Evolutionary conservation across 2,888 invertebrate species (phyloP).

Genomic region (Protonemura montana): DNA sequence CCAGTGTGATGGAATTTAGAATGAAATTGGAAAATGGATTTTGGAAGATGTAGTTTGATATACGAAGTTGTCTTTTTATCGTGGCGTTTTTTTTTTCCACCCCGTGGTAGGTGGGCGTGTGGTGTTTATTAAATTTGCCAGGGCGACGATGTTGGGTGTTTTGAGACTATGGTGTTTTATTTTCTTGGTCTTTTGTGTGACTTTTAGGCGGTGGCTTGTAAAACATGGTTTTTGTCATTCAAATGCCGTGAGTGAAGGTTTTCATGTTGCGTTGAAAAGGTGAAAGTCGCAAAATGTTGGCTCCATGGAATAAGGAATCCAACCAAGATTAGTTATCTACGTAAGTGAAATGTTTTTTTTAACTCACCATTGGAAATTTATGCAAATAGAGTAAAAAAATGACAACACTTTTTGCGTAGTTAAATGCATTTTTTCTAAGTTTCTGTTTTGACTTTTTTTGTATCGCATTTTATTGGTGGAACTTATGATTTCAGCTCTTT

Average conservation of each 20-base stretch:
- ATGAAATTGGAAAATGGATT: conserved; percentile 7
- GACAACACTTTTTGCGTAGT: too few species aligned
- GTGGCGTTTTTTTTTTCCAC: not conserved
- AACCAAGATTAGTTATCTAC: too few species aligned
- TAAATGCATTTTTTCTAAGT: too few species aligned
- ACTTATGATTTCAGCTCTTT: too few species aligned
- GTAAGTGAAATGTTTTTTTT: too few species aligned
- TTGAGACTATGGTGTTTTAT: not conserved
- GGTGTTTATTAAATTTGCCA: not conserved
- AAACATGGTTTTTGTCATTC: not conserved
- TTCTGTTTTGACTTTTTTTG: too few species aligned
- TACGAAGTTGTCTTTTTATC: not conserved
- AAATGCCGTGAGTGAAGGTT: not conserved
- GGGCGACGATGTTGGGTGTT: not conserved
- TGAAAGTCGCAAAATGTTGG: too few species aligned
- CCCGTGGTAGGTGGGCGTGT: not conserved
- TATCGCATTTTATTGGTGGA: too few species aligned
- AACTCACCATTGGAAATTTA: too few species aligned
- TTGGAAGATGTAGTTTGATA: not conserved
- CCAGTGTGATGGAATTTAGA: not conserved
- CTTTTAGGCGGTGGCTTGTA: not conserved
- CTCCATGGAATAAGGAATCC: too few species aligned
- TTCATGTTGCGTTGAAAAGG: too few species aligned
- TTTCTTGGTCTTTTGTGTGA: not conserved
- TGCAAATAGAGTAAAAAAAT: too few species aligned